Percentiles rank a stretch among this genome's conserved stretches.
Evolutionary conservation across 1,140 invertebrate genomes (phyloP).

Genomic region (Nomia melanderi): DNA sequence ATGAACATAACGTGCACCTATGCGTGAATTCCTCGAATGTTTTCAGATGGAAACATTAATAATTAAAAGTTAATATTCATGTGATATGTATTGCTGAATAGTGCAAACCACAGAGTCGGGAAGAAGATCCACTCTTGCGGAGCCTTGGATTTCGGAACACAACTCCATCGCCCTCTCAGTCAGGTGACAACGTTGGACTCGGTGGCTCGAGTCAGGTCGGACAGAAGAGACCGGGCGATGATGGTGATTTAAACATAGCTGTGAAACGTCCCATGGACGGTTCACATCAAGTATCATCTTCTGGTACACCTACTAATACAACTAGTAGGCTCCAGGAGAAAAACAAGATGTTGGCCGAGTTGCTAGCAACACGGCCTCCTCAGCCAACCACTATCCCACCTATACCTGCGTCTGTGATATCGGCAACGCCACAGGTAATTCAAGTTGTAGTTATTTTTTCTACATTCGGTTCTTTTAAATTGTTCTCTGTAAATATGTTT

Average conservation of each 20-base stretch:
- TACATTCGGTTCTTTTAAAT: too few relatives aligned
- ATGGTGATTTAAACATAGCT: conserved; percentile 83
- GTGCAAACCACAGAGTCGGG: conserved; percentile 66
- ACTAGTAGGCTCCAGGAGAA: conserved; percentile 89
- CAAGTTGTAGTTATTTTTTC: too few relatives aligned
- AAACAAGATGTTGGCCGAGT: conserved; percentile 92
- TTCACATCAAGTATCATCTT: conserved; percentile 80
- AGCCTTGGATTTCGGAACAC: conserved; percentile 83
- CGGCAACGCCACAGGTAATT: conserved; percentile 83
- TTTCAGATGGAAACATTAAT: too few relatives aligned
- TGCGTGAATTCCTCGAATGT: too few relatives aligned
- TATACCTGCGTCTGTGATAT: conserved; percentile 85
- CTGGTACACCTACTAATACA: conserved; percentile 75
- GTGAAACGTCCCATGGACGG: conserved; percentile 82
- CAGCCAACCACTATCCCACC: conserved; percentile 86
- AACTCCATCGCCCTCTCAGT: conserved; percentile 80
- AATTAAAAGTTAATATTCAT: too few relatives aligned
- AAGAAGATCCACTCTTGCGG: conserved; percentile 82
- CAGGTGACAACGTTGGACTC: conserved; percentile 69
- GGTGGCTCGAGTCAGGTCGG: conserved; percentile 79
- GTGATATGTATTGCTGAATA: not conserved
- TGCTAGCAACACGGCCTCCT: conserved; percentile 90
- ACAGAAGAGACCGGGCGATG: conserved; percentile 86
- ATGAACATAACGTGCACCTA: too few relatives aligned
- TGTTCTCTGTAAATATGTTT: too few relatives aligned